Evolutionary conservation across 1,140 invertebrate species (phyloP).

Genomic region (Diorhabda elongata): DNA sequence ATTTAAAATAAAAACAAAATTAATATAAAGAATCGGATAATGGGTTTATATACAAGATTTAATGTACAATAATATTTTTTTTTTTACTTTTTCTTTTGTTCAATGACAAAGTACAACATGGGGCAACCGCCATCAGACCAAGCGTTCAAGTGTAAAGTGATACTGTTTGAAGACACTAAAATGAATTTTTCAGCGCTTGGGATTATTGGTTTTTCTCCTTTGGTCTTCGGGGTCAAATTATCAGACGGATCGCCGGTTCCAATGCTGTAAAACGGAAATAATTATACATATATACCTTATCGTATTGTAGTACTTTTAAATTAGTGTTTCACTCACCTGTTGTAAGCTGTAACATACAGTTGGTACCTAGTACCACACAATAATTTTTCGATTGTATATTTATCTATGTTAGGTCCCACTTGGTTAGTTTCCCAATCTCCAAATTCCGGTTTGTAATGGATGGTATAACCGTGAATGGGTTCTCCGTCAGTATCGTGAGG

Average conservation of each 20-base stretch:
- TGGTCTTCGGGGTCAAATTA: slow-evolving; percentile 79
- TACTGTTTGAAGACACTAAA: slow-evolving; percentile 85
- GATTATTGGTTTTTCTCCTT: slow-evolving; percentile 84
- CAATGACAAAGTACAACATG: slow-evolving; percentile 92
- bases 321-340: slow-evolving; percentile 58
- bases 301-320: not conserved
- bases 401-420: slow-evolving; percentile 68
- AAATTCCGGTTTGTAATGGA: slow-evolving; percentile 89
- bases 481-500: slow-evolving; percentile 70
- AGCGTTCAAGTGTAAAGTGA: slow-evolving; percentile 83
- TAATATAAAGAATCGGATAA: not conserved
- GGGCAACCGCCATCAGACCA: slow-evolving; percentile 95
- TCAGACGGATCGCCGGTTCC: slow-evolving; percentile 84
- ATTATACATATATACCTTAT: not conserved
- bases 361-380: slow-evolving; percentile 90
- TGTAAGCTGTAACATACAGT: slow-evolving; percentile 86
- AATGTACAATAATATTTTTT: slow-evolving; percentile 25
- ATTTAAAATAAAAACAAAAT: slow-evolving; percentile 24
- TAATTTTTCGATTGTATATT: slow-evolving; percentile 80
- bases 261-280: slow-evolving; percentile 57
- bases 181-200: slow-evolving; percentile 86
- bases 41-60: slow-evolving; percentile 5
- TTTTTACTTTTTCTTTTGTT: slow-evolving; percentile 86
- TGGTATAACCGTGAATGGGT: slow-evolving; percentile 80
- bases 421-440: slow-evolving; percentile 88